phyloP scores from a whole-genome alignment of 2,113 vertebrate species.

The Burhinus oedicnemus region DNA sequence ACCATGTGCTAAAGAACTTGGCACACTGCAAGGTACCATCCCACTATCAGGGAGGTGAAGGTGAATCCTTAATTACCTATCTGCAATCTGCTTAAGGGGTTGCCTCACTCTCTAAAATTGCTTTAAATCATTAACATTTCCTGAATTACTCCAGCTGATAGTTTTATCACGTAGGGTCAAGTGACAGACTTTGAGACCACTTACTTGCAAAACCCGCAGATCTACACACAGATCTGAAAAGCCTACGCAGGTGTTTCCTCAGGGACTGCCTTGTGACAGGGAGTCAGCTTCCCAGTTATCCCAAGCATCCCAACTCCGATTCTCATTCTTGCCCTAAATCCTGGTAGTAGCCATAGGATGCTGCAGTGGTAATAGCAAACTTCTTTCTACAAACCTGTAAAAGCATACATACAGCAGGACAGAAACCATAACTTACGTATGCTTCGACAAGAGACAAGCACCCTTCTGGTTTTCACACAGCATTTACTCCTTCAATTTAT shows the following conservation, averaged over 20 bases:
- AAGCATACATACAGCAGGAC: not conserved
- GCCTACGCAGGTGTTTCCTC: not conserved
- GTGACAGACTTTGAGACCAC: not conserved
- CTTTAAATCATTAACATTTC: not conserved
- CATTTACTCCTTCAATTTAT: not conserved
- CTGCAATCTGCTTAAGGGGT: not conserved
- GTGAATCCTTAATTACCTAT: not conserved
- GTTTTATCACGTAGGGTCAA: not conserved
- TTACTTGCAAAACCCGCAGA: not conserved
- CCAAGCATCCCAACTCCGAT: not conserved
- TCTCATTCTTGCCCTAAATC: not conserved
- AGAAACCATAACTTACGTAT: not conserved
- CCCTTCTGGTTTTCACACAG: not conserved
- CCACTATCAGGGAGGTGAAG: not conserved
- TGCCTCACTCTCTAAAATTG: not conserved
- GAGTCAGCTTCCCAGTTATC: not conserved
- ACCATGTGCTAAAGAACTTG: rapidly evolving
- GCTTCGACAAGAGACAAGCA: not conserved
- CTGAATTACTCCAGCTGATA: not conserved
- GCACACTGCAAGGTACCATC: not conserved
- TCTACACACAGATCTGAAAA: not conserved
- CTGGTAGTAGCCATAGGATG: not conserved
- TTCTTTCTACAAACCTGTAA: not conserved
- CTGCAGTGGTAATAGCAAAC: not conserved
- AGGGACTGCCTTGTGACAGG: not conserved